Evolutionary conservation across 2,113 vertebrate genomes (phyloP).

Genomic region (Psophia crepitans): DNA sequence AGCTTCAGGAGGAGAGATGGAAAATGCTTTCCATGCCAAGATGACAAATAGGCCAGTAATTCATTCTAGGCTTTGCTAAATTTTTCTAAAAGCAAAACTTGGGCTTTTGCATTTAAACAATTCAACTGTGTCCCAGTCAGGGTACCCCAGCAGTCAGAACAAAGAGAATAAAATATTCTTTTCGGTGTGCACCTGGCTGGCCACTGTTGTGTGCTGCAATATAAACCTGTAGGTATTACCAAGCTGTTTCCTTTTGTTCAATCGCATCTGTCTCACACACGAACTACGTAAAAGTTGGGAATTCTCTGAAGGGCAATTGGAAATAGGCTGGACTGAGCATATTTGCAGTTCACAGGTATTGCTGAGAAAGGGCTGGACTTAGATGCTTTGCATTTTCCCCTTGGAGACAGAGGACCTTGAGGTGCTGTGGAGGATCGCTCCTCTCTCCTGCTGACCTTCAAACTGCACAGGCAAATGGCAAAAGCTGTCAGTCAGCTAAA

Average conservation of each 20-base stretch:
- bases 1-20: constrained; percentile 38
- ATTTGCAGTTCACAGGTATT: not conserved
- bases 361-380: not conserved
- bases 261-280: not conserved
- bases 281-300: not conserved
- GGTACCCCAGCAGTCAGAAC: not conserved
- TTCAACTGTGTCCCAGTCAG: not conserved
- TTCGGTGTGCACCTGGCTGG: not conserved
- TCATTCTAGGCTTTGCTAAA: not conserved
- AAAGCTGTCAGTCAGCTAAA: not conserved
- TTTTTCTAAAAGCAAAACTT: not conserved
- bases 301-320: not conserved
- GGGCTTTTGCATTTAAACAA: not conserved
- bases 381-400: not conserved
- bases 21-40: constrained; percentile 37
- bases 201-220: not conserved
- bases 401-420: not conserved
- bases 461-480: not conserved
- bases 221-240: not conserved
- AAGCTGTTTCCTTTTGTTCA: not conserved
- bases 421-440: not conserved
- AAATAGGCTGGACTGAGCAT: not conserved
- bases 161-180: not conserved
- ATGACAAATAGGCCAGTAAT: constrained; percentile 39
- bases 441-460: not conserved